Conservation (phyloP, 1,140 invertebrate species). For the Drosophila gunungcola region DNA sequence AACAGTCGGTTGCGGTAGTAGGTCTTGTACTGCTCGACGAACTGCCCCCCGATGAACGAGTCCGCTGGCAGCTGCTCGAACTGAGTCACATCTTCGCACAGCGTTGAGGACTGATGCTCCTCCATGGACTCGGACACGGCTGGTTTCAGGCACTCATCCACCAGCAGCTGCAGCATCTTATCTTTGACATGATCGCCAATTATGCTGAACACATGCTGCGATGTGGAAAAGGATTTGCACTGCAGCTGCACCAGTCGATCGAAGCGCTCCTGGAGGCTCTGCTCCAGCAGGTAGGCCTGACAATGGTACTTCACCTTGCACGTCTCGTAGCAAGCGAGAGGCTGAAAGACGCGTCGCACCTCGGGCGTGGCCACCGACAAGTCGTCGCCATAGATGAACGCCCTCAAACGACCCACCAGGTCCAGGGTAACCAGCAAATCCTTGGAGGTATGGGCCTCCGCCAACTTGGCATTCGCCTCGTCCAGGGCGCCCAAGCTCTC, state of each 20-base stretch:
- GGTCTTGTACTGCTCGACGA: conserved; percentile 91
- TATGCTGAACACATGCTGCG: conserved; percentile 87
- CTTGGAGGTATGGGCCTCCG: conserved; percentile 67
- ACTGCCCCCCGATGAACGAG: conserved; percentile 87
- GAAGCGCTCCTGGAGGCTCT: conserved; percentile 75
- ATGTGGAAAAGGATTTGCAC: conserved; percentile 74
- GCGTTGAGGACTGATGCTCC: conserved; percentile 88
- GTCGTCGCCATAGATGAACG: conserved; percentile 62
- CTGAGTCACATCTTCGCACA: conserved; percentile 88
- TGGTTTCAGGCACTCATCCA: conserved; percentile 90
- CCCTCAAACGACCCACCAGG: conserved; percentile 60
- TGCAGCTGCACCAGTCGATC: conserved; percentile 72
- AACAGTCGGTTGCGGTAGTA: conserved; percentile 92
- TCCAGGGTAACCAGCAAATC: conserved; percentile 68
- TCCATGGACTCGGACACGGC: conserved; percentile 91
- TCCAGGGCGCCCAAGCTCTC: conserved; percentile 55
- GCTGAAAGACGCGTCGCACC: conserved; percentile 68
- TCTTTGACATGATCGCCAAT: conserved; percentile 88
- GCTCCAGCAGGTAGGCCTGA: conserved; percentile 71
- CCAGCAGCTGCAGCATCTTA: conserved; percentile 89
- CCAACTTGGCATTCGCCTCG: conserved; percentile 61
- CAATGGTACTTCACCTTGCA: conserved; percentile 77
- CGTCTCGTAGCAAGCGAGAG: conserved; percentile 71
- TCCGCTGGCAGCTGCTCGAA: conserved; percentile 89
- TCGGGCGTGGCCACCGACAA: conserved; percentile 32